Base-by-base conservation (phyloP, 2,888 invertebrate species). In the Eristalis pertinax region DNA sequence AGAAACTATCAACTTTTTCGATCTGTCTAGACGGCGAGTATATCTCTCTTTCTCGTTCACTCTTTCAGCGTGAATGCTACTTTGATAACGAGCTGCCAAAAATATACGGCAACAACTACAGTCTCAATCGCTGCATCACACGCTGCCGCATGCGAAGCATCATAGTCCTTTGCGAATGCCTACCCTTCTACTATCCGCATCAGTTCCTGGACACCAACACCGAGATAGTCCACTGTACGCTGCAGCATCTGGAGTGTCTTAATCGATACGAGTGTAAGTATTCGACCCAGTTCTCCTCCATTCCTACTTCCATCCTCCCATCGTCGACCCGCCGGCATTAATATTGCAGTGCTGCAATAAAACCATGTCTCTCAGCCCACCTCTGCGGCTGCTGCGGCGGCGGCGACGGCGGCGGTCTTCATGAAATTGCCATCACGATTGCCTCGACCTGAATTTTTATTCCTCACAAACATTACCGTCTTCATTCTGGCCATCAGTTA, bases 111-210 rank as follows among this genome's bases (percentile, higher is more conserved):
- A 89, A 90, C 2, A 92, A 92, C 89, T 95, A 95, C 89, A 95
- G 95, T 5, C 94, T 94, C 90, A 95, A 94, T 88, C 93, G 94
- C 38, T 95, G 95, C 90, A 93, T 95, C 70, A 93, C 94, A 2
- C 92, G 92, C 38, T 95, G 95, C 89, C 93, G 94, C 0, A 93
- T 94, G 0, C 91, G 91, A 43, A 93, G 94, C 11, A 92, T 95
- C 0, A 91, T 92, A 84, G 92, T 93, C 0, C 91, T 94, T 0
- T 95, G 95, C 90, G 93, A 94, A 60, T 95, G 95, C 89, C 92
- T 94, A 0, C 95, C 95, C 0, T 95, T 94, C 90, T 94, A 93
- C 89, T 74, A 89, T 76, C 91, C 91, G 10, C 76, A 75, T 26
- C 32, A 64, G 1, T 91, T 88, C 35, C n/a, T 87, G 67, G 88